Conservation (phyloP, 2,888 invertebrate genomes). For the Lacanobia oleracea region DNA sequence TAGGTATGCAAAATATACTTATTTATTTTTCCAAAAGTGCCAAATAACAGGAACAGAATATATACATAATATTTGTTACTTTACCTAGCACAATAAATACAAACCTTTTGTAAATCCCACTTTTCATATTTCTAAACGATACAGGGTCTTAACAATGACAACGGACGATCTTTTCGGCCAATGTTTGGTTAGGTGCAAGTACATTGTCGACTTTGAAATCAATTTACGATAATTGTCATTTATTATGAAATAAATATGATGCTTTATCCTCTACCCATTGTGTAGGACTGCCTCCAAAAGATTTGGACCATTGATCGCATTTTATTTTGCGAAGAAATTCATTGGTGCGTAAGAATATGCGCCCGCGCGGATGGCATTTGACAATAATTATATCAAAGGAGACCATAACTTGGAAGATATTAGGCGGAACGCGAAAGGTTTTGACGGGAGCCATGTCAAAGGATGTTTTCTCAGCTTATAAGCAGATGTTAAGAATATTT, state of each 20-base stretch:
- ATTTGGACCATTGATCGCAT: constrained; percentile 80
- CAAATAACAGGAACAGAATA: constrained; percentile 70
- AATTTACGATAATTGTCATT: constrained; percentile 91
- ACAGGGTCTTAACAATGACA: constrained; percentile 83
- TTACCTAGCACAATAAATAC: constrained; percentile 81
- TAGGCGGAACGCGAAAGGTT: constrained; percentile 82
- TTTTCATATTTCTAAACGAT: constrained; percentile 73
- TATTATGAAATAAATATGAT: constrained; percentile 91
- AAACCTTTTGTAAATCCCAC: constrained; percentile 78
- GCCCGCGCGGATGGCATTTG: constrained; percentile 79
- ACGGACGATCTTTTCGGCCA: constrained; percentile 90
- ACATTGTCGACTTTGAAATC: constrained; percentile 87
- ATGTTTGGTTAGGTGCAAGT: constrained; percentile 93
- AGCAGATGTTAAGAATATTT: constrained; percentile 81
- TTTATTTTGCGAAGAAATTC: constrained; percentile 85
- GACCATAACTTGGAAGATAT: constrained; percentile 81
- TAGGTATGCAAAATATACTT: constrained; percentile 48
- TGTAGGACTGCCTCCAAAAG: constrained; percentile 77
- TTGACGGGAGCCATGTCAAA: constrained; percentile 79
- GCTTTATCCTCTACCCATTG: constrained; percentile 84
- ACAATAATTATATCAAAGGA: constrained; percentile 87
- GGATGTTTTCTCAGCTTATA: constrained; percentile 87
- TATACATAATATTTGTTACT: constrained; percentile 85
- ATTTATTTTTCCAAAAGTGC: constrained; percentile 68
- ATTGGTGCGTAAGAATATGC: constrained; percentile 78